phyloP scores from a whole-genome alignment of 2,888 invertebrate species.

The Rhagonycha lutea region DNA sequence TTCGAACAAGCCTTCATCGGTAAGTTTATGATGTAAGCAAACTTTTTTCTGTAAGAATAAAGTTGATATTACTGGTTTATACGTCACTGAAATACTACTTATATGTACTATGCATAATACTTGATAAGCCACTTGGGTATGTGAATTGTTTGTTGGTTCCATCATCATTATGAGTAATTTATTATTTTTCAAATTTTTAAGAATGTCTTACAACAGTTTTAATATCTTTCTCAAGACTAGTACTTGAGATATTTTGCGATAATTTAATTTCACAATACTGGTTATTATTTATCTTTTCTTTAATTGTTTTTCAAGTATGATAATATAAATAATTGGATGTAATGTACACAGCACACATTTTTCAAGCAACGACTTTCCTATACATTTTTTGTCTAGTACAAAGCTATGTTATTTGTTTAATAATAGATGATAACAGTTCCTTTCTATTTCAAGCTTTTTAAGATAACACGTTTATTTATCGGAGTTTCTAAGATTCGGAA shows the following conservation, averaged over 20 bases:
- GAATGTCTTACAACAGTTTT: background rate
- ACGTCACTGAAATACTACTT: background rate
- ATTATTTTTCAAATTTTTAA: background rate
- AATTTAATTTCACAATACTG: background rate
- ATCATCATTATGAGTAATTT: background rate
- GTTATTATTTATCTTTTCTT: background rate
- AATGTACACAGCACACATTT: background rate
- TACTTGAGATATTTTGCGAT: background rate
- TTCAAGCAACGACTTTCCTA: background rate
- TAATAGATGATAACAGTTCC: background rate
- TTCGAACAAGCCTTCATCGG: conserved; percentile 45
- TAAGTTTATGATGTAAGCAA: conserved; percentile 36
- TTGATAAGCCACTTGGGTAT: background rate
- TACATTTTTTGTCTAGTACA: background rate
- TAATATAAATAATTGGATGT: background rate
- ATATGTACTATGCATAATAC: background rate
- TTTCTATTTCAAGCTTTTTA: background rate
- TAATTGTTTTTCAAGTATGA: background rate
- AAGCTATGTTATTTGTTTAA: background rate
- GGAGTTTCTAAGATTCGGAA: too few relatives aligned
- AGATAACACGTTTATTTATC: background rate
- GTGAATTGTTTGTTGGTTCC: background rate
- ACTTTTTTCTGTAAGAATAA: background rate
- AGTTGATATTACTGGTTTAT: background rate
- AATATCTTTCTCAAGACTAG: background rate